These are phyloP conservation scores for Laodelphax striatellus DNA, from an alignment of 1,140 invertebrate species.

Conservation along the genomic window DNA sequence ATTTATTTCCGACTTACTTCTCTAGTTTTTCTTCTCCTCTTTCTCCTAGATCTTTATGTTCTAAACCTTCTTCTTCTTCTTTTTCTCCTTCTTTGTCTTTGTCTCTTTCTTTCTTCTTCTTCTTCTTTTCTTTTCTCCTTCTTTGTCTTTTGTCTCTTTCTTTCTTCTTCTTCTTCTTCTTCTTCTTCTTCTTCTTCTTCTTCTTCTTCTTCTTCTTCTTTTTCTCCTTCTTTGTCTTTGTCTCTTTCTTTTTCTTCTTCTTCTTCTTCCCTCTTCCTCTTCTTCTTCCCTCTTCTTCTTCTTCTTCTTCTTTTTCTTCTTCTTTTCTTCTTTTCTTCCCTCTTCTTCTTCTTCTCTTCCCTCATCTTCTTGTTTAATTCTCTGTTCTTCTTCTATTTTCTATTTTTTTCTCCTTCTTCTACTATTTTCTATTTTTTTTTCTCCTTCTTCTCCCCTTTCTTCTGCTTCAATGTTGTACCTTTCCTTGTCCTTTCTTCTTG, in stretches of 20 bases:
- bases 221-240: background rate
- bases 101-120: background rate
- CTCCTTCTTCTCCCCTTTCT: background rate
- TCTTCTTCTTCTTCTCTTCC: background rate
- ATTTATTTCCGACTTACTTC: too few relatives aligned
- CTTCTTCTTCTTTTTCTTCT: background rate
- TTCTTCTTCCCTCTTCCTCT: background rate
- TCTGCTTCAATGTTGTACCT: too few relatives aligned
- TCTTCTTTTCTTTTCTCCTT: background rate
- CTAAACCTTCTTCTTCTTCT: background rate
- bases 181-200: background rate
- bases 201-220: slow-evolving; percentile 1
- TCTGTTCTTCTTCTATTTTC: background rate
- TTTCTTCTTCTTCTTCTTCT: background rate
- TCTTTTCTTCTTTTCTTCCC: background rate
- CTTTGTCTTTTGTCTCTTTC: too few relatives aligned
- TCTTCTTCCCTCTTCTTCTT: background rate
- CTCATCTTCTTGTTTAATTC: background rate
- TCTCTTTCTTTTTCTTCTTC: background rate
- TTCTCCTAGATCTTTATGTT: too few relatives aligned
- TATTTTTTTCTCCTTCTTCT: background rate
- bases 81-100: background rate
- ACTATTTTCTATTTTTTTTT: background rate
- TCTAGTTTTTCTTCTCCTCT: too few relatives aligned
- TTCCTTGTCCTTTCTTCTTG: too few relatives aligned